Evolutionary conservation across 2,797 vertebrate genomes (phyloP).

Genomic region (Erethizon dorsatum): DNA sequence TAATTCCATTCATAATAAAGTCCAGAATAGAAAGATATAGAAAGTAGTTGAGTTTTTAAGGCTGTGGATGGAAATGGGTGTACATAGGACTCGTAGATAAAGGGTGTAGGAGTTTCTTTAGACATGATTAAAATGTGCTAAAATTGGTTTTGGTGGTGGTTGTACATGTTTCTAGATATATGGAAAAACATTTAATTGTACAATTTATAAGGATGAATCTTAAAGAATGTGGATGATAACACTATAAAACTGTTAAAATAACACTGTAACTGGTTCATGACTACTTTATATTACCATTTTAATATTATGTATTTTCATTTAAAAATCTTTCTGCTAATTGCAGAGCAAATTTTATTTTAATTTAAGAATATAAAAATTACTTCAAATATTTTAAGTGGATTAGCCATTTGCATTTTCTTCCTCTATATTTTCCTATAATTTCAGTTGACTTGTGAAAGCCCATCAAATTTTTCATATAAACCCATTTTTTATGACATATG

Average conservation of each 20-base stretch:
- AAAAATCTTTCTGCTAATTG: neutral
- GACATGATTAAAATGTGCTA: neutral
- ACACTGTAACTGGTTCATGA: neutral
- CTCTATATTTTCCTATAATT: neutral
- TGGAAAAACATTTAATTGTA: neutral
- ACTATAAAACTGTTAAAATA: neutral
- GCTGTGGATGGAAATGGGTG: too few relatives aligned
- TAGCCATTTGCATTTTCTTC: neutral
- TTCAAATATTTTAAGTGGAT: neutral
- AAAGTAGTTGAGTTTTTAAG: neutral
- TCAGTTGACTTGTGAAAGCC: neutral
- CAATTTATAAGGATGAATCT: neutral
- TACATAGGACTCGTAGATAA: neutral
- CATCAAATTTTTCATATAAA: neutral
- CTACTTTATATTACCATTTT: neutral
- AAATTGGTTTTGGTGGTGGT: neutral
- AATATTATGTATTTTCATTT: neutral
- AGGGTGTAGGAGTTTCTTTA: neutral
- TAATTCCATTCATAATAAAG: neutral
- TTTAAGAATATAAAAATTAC: neutral
- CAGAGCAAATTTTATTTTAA: neutral
- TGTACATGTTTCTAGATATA: neutral
- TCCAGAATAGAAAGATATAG: neutral
- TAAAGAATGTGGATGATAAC: neutral
- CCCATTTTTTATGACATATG: neutral